Base-by-base conservation (phyloP, 1,140 invertebrate genomes). In the Drosophila saltans region DNA sequence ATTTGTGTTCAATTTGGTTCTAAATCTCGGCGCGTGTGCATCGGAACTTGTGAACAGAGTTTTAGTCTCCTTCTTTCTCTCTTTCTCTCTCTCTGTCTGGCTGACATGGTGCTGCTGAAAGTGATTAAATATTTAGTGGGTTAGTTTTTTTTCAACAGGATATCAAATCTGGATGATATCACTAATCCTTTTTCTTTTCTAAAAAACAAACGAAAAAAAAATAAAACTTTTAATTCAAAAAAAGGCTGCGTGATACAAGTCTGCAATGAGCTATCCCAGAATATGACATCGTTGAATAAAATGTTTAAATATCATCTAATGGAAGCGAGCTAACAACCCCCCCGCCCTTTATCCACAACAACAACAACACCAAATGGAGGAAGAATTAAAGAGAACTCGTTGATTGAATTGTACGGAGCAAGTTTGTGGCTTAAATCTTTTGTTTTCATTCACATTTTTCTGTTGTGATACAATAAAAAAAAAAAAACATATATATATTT, bases 41-140 rank as follows among this genome's bases (percentile, higher is more conserved):
- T 90, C 80, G 77, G 77, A 58, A 58, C 28, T 58, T 36, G 33
- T 36, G 33, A 36, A 36, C 6, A 36, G 6, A 36, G 3, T 36
- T 36, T 16, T 16, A 0, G 16, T 30, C 4, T 1, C 33, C 33
- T 36, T 36, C 33, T 6, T 36, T 30, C 4, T 30, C 28, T 16
- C 16, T 16, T 55, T 75, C 77, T 55, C 73, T 36, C 40, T 56
- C 36, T 41, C 43, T 48, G 43, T 55, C 28, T 58, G 26, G 11
- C 39, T 65, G 64, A 61, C 61, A 91, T 91, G 90, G 90, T 91
- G 73, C 81, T 91, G 70, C 72, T 91, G 69, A 74, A 78, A 91
- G 85, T 89, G 69, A 88, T 89, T 69, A 89, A 89, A 75, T 89
- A 89, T 80, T 82, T 89, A 58, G 82, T 88, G 67, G 85, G 85